A percentile compares a stretch with the other conserved stretches of the same genome.
phyloP scores from a whole-genome alignment of 2,888 invertebrate species.

The Heliconius aoede region DNA sequence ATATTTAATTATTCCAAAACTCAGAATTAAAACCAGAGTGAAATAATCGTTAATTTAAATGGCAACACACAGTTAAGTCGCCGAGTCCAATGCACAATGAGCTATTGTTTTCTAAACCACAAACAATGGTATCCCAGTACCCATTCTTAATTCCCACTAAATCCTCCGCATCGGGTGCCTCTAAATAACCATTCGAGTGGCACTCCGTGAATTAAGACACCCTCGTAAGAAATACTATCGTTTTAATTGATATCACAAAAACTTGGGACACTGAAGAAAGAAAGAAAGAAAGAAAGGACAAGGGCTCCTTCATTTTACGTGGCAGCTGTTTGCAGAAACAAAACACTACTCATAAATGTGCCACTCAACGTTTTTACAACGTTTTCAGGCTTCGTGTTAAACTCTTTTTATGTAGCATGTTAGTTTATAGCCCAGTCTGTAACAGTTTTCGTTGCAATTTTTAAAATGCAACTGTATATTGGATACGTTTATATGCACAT shows the following conservation, averaged over 20 bases:
- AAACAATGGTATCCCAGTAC: conserved; percentile 70
- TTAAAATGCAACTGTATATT: background rate
- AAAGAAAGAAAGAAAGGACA: conserved; percentile 38
- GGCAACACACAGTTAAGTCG: conserved; percentile 52
- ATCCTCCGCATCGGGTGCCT: conserved; percentile 68
- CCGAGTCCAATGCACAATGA: conserved; percentile 62
- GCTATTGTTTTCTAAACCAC: conserved; percentile 68
- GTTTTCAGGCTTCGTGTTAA: conserved; percentile 24
- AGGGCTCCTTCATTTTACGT: conserved; percentile 44
- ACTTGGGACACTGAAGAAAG: conserved; percentile 47
- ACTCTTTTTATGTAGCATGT: conserved; percentile 15
- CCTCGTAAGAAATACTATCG: conserved; percentile 62
- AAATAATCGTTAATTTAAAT: conserved; percentile 28
- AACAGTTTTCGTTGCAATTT: conserved; percentile 26
- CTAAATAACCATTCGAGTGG: conserved; percentile 56
- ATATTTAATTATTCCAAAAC: background rate
- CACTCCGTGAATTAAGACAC: conserved; percentile 70
- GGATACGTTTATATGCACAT: background rate
- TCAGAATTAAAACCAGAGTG: background rate
- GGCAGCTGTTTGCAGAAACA: conserved; percentile 54
- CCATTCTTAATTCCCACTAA: conserved; percentile 70
- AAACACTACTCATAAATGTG: conserved; percentile 46
- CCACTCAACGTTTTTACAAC: conserved; percentile 42
- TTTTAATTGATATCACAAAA: conserved; percentile 73
- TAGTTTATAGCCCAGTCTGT: conserved; percentile 13